phyloP scores from a whole-genome alignment of 2,113 vertebrate species.

The Pimephales promelas region DNA sequence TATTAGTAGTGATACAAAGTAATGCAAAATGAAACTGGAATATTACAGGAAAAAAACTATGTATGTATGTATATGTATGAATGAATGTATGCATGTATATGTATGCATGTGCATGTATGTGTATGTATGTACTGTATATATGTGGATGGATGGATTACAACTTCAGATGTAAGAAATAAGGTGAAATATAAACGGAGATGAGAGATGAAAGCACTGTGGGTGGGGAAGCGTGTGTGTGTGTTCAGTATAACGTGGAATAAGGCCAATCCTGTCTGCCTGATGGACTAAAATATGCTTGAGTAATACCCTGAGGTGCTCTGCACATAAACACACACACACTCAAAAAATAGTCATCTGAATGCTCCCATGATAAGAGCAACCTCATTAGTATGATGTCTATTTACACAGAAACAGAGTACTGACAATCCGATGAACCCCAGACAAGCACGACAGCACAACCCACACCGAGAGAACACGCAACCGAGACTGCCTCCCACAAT shows the following conservation, averaged over 20 bases:
- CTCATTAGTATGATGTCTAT: not conserved
- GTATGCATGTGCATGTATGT: no score
- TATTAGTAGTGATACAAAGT: no score
- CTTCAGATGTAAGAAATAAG: no score
- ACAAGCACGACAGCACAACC: not conserved
- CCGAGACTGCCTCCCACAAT: not conserved
- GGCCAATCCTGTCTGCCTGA: conserved; percentile 33
- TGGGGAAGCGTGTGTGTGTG: not conserved
- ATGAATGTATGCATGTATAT: no score
- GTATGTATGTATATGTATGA: no score
- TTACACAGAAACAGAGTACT: conserved; percentile 2
- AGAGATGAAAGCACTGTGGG: conserved; percentile 10
- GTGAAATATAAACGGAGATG: not conserved
- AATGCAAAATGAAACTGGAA: no score
- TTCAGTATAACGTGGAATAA: conserved; percentile 33
- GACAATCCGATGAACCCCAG: not conserved
- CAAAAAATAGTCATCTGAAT: not conserved
- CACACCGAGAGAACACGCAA: not conserved
- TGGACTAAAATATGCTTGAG: conserved; percentile 34
- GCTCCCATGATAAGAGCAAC: not conserved
- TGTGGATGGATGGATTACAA: no score
- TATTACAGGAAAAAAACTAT: no score
- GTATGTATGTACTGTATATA: not conserved
- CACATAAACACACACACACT: conserved; percentile 3
- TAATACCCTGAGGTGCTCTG: conserved; percentile 16